These are phyloP conservation scores for Molorchus minor DNA, from an alignment of 2,888 invertebrate species.

Conservation along the genomic window DNA sequence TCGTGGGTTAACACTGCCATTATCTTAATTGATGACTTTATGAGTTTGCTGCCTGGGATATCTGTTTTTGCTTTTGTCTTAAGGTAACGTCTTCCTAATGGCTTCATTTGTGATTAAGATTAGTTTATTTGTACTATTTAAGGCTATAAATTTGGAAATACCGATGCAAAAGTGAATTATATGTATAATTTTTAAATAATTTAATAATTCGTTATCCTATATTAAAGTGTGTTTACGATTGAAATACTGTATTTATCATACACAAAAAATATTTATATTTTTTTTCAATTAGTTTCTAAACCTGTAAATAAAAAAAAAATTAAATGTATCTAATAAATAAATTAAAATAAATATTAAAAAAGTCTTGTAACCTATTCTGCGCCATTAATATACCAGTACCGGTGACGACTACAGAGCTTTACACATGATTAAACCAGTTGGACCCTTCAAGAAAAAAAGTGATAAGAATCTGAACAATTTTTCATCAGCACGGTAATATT, in stretches of 20 bases:
- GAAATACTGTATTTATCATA: too few relatives aligned
- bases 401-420: neutral
- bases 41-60: conserved; percentile 26
- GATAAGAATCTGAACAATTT: conserved; percentile 23
- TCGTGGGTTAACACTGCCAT: conserved; percentile 40
- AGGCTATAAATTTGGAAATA: too few relatives aligned
- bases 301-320: too few relatives aligned
- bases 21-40: conserved; percentile 43
- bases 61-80: conserved; percentile 4
- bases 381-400: neutral
- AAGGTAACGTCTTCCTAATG: neutral
- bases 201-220: too few relatives aligned
- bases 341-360: too few relatives aligned
- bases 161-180: too few relatives aligned
- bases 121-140: too few relatives aligned
- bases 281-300: too few relatives aligned
- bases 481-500: conserved; percentile 22
- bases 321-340: too few relatives aligned
- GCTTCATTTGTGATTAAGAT: too few relatives aligned
- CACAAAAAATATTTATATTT: neutral
- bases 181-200: too few relatives aligned
- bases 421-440: conserved; percentile 13
- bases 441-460: conserved; percentile 3
- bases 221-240: too few relatives aligned
- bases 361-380: neutral